phyloP scores from a whole-genome alignment of 2,888 invertebrate genomes.

The Drosophila niveifrons region DNA sequence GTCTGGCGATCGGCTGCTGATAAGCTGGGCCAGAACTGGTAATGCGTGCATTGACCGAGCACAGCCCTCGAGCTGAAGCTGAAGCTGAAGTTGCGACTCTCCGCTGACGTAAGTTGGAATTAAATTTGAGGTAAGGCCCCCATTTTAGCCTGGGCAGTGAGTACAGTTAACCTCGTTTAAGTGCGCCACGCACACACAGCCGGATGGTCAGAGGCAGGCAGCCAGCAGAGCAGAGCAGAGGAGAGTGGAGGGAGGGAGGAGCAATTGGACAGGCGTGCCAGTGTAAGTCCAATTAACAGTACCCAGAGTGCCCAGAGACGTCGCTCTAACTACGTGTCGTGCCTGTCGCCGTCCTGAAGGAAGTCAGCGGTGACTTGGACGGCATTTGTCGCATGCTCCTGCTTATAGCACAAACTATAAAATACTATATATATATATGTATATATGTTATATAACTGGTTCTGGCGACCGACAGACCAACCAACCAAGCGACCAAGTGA shows the following conservation, averaged over 20 bases:
- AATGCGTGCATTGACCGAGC: constrained; percentile 77
- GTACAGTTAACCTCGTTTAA: constrained; percentile 81
- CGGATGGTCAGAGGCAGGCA: constrained; percentile 28
- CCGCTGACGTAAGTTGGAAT: constrained; percentile 74
- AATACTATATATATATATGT: constrained; percentile 19
- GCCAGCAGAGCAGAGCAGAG: neutral
- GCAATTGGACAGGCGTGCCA: constrained; percentile 51
- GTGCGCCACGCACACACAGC: constrained; percentile 76
- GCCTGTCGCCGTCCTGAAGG: constrained; percentile 66
- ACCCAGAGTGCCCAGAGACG: constrained; percentile 61
- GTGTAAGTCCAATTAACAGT: constrained; percentile 76
- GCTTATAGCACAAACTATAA: constrained; percentile 64
- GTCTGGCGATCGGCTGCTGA: constrained; percentile 62
- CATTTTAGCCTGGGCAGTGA: constrained; percentile 56
- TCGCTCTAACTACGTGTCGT: constrained; percentile 51
- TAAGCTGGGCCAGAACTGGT: constrained; percentile 72
- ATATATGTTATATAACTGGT: constrained; percentile 65
- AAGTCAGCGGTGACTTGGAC: constrained; percentile 72
- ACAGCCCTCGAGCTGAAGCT: constrained; percentile 63
- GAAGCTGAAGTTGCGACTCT: constrained; percentile 17
- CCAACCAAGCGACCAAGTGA: constrained; percentile 31
- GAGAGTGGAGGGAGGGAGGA: neutral
- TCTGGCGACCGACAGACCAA: constrained; percentile 64
- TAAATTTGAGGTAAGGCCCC: constrained; percentile 70
- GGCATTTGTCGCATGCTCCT: constrained; percentile 80